Conservation (phyloP, 2,888 invertebrate species). For the Galerucella pusilla region DNA sequence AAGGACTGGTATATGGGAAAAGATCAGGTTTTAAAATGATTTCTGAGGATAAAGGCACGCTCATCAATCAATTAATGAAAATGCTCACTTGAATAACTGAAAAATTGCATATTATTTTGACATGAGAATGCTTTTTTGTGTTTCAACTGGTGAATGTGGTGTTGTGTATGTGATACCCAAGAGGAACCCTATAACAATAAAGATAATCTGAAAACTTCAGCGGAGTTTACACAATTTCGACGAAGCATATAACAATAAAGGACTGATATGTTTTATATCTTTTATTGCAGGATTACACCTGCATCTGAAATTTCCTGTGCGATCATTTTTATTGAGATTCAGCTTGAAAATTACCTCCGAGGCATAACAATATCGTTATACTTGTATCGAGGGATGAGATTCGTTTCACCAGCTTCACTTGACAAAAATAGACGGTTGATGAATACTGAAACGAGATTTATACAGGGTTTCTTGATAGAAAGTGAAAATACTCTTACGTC, state of each 20-base stretch:
- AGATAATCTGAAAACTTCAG: not conserved
- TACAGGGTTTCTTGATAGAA: not conserved
- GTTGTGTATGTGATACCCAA: no score
- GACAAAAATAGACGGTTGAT: not conserved
- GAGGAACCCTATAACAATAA: no score
- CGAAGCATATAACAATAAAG: constrained; percentile 12
- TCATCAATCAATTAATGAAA: no score
- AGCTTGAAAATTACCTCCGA: constrained; percentile 27
- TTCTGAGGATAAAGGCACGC: no score
- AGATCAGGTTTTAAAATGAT: no score
- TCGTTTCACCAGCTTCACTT: constrained; percentile 18
- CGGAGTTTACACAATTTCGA: constrained; percentile 5
- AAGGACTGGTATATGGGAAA: no score
- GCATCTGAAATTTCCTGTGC: constrained; percentile 27
- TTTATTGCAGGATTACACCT: constrained; percentile 30
- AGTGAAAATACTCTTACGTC: no score
- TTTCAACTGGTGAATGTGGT: no score
- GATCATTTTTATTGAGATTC: constrained; percentile 33
- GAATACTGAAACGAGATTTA: not conserved
- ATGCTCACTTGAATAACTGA: no score
- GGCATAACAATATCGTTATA: constrained; percentile 33
- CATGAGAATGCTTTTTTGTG: no score
- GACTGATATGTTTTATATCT: constrained; percentile 24
- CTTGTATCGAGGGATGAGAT: constrained; percentile 25
- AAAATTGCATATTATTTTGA: no score